A percentile compares a stretch with the other conserved stretches of the same genome.
These are phyloP conservation scores for Molorchus minor DNA, from an alignment of 2,888 invertebrate genomes.

Conservation along the genomic window DNA sequence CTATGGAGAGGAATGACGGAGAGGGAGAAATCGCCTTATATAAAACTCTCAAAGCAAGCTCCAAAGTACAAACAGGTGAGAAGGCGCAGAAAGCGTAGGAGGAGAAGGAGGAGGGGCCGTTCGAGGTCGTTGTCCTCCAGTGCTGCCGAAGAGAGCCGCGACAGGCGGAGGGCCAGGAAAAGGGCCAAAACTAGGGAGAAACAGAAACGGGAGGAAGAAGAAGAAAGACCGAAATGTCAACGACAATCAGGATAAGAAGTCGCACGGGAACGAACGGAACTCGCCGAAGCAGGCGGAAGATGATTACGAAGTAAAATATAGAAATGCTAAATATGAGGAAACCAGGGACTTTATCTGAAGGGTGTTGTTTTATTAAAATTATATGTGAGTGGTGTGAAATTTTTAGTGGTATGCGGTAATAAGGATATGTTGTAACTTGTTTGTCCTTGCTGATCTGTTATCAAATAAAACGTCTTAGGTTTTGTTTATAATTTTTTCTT, in stretches of 20 bases:
- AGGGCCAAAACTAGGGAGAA: not conserved
- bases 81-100: conserved; percentile 19
- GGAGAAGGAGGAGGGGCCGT: conserved; percentile 18
- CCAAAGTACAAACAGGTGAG: conserved; percentile 20
- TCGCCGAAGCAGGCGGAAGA: not conserved
- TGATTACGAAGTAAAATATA: conserved; percentile 14
- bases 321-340: conserved; percentile 16
- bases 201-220: not conserved
- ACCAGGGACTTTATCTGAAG: conserved; percentile 12
- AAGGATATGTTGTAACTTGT: too few relatives aligned
- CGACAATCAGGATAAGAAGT: not conserved
- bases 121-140: conserved; percentile 13
- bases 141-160: conserved; percentile 5
- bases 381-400: not conserved
- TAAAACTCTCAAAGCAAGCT: conserved; percentile 37
- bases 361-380: not conserved
- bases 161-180: not conserved
- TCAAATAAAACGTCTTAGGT: too few relatives aligned
- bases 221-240: not conserved
- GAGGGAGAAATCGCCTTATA: conserved; percentile 40
- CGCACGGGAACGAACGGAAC: not conserved
- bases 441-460: too few relatives aligned
- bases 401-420: too few relatives aligned
- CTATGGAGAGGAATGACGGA: conserved; percentile 44
- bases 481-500: too few relatives aligned